A percentile compares a stretch with the other conserved stretches of the same genome.
Conservation (phyloP, 2,113 vertebrate species). For the Drymodes brunneopygia region DNA sequence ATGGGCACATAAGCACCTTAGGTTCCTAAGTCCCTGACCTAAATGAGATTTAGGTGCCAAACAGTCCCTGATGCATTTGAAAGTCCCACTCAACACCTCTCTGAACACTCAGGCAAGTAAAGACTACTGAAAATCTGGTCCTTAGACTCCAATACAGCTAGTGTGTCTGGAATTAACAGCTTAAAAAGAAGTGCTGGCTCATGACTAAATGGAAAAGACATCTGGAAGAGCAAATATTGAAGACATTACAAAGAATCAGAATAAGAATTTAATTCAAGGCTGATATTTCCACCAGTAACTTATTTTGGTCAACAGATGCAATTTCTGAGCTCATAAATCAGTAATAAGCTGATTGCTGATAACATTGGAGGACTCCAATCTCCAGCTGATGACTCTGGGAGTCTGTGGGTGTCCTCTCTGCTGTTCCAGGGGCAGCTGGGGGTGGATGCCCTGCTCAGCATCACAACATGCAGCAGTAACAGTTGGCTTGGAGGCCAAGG, state of each 20-base stretch:
- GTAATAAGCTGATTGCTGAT: not conserved
- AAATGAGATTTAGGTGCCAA: not conserved
- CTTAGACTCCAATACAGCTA: not conserved
- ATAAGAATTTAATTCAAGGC: not conserved
- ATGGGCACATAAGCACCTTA: not conserved
- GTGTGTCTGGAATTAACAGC: not conserved
- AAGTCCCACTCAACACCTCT: not conserved
- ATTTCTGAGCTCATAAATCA: not conserved
- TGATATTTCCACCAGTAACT: not conserved
- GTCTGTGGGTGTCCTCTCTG: not conserved
- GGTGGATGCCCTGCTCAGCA: not conserved
- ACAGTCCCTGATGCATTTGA: not conserved
- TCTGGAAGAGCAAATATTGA: constrained; percentile 30
- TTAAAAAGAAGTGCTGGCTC: constrained; percentile 1
- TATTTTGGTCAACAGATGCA: not conserved
- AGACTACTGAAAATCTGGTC: not conserved
- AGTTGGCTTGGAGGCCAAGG: not conserved
- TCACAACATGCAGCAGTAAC: not conserved
- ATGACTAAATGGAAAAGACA: constrained; percentile 1
- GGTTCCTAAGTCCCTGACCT: not conserved
- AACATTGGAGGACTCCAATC: not conserved
- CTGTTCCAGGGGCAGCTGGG: not conserved
- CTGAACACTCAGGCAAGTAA: not conserved
- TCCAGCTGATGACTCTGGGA: not conserved
- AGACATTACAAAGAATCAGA: not conserved